phyloP scores from a whole-genome alignment of 23 tunicate species.

The Oikopleura vanhoeffeni region DNA sequence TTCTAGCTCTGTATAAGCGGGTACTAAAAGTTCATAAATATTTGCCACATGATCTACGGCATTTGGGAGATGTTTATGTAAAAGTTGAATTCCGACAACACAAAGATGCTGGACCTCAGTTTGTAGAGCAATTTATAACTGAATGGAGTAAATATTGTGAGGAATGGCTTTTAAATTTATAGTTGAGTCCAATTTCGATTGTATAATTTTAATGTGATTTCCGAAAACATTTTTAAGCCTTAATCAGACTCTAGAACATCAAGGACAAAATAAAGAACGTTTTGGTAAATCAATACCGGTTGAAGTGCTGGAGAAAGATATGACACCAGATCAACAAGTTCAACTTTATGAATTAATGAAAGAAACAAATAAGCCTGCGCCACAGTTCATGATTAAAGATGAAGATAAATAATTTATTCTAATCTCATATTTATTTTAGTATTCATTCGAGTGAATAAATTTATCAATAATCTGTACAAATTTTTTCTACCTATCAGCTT shows the following conservation, averaged over 20 bases:
- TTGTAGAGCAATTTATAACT: conserved; percentile 48
- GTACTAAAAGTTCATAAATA: conserved; percentile 41
- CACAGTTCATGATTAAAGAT: conserved; percentile 41
- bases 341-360: conserved; percentile 83
- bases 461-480: no score
- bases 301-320: conserved; percentile 23
- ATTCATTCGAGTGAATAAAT: no score
- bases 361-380: conserved; percentile 40
- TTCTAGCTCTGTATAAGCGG: conserved; percentile 36
- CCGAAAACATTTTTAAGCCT: not conserved
- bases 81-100: conserved; percentile 68
- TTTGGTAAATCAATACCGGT: conserved; percentile 32
- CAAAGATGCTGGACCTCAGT: conserved; percentile 42
- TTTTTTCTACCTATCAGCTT: no score
- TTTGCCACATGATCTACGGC: conserved; percentile 47
- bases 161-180: no score
- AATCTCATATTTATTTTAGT: not conserved
- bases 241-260: not conserved
- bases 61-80: conserved; percentile 65
- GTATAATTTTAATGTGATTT: not conserved
- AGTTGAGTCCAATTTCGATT: not conserved
- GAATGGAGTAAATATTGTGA: conserved; percentile 64
- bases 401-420: not conserved
- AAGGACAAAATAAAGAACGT: not conserved
- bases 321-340: conserved; percentile 51